Evolutionary conservation across 2,113 vertebrate genomes (phyloP).

Genomic region (Pseudorectes ferrugineus): DNA sequence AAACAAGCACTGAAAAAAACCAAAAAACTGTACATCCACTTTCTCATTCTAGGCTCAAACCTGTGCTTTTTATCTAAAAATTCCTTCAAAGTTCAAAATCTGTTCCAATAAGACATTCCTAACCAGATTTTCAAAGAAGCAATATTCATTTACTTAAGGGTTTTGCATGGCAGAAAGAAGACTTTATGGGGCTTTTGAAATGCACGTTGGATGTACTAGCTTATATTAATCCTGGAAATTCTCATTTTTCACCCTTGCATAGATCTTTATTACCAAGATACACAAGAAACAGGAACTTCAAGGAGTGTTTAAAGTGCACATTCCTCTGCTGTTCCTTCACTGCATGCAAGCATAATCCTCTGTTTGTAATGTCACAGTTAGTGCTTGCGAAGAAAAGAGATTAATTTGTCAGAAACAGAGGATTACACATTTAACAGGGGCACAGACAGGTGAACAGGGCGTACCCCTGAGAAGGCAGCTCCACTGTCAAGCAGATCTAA

Average conservation of each 20-base stretch:
- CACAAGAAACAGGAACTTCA: not conserved
- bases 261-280: not conserved
- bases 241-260: not conserved
- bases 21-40: not conserved
- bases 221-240: not conserved
- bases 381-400: not conserved
- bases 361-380: not conserved
- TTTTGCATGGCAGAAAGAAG: not conserved
- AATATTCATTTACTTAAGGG: not conserved
- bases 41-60: not conserved
- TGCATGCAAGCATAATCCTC: not conserved
- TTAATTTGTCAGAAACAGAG: slow-evolving; percentile 38
- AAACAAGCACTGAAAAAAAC: not conserved
- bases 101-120: not conserved
- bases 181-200: not conserved
- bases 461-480: not conserved
- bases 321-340: not conserved
- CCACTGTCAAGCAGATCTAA: not conserved
- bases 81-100: not conserved
- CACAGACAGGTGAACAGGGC: not conserved
- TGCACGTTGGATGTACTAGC: not conserved
- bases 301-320: not conserved
- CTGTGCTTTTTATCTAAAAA: not conserved
- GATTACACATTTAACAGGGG: slow-evolving; percentile 15
- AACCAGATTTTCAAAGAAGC: not conserved